Conservation (phyloP, 1,140 invertebrate species). For the Meloidogyne hapla region DNA sequence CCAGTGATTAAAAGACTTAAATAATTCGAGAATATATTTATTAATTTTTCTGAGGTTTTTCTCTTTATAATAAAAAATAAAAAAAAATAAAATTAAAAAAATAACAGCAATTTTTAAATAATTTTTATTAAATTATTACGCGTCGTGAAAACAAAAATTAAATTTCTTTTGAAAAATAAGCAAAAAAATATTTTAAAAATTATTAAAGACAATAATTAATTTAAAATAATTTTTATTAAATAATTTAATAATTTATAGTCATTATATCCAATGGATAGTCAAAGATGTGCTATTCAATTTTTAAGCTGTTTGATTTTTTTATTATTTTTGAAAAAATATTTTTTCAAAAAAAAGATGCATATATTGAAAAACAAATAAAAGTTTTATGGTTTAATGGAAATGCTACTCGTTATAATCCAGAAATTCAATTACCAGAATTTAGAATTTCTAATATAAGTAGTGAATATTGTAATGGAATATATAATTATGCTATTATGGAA, state of each 20-base stretch:
- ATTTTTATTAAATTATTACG: too few species aligned
- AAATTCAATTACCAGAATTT: slow-evolving; percentile 60
- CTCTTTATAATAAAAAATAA: too few species aligned
- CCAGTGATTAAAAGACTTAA: neutral
- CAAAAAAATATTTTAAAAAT: too few species aligned
- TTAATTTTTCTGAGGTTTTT: too few species aligned
- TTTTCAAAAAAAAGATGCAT: slow-evolving; percentile 48
- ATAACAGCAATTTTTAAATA: too few species aligned
- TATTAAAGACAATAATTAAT: too few species aligned
- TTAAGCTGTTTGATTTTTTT: slow-evolving; percentile 36
- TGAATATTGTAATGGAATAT: slow-evolving; percentile 61
- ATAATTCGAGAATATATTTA: too few species aligned
- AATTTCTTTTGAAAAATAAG: too few species aligned
- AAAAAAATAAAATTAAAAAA: too few species aligned
- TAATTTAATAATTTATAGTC: slow-evolving; percentile 16
- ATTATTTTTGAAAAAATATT: slow-evolving; percentile 4
- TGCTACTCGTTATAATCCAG: slow-evolving; percentile 53
- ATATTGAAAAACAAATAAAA: slow-evolving; percentile 58
- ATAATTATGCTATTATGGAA: slow-evolving; percentile 60
- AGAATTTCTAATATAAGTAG: slow-evolving; percentile 45
- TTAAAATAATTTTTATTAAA: neutral
- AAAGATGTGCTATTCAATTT: slow-evolving; percentile 52
- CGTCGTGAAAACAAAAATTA: too few species aligned
- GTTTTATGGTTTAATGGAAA: slow-evolving; percentile 55
- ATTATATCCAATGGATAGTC: slow-evolving; percentile 60